Evolutionary conservation across 2,113 vertebrate genomes (phyloP).

Genomic region (Microcebus ravelobensis): DNA sequence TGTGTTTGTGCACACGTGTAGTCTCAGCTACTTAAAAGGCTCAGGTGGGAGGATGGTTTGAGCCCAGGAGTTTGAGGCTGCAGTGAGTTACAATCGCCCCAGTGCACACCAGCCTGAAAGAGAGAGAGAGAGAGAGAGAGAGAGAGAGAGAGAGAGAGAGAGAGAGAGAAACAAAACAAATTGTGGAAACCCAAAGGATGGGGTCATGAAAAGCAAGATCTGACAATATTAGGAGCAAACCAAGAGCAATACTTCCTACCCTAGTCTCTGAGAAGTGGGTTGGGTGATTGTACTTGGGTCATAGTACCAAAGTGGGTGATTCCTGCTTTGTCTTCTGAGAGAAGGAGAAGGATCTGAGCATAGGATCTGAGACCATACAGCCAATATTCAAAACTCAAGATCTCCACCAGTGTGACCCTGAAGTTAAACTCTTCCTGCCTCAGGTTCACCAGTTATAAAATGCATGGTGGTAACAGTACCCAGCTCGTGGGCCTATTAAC

Average conservation of each 20-base stretch:
- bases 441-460: neutral
- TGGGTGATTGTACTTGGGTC: too few species aligned
- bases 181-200: neutral
- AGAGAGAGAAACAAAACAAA: too few species aligned
- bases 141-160: too few species aligned
- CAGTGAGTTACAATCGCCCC: too few species aligned
- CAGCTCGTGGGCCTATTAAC: neutral
- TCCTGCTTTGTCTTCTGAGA: neutral
- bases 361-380: too few species aligned
- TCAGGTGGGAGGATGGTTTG: too few species aligned
- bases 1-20: too few species aligned
- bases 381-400: neutral
- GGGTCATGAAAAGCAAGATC: neutral
- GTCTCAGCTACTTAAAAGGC: too few species aligned
- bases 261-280: neutral
- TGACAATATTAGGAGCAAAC: neutral
- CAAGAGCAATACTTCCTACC: neutral
- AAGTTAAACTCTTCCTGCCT: neutral
- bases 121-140: too few species aligned
- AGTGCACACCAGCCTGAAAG: too few species aligned
- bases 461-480: fast-evolving
- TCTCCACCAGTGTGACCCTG: neutral
- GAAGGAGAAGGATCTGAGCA: neutral
- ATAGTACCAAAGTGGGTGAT: neutral
- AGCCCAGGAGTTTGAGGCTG: too few species aligned